These are phyloP conservation scores for Tribolium castaneum DNA, from an alignment of 1,140 invertebrate genomes.

Conservation along the genomic window DNA sequence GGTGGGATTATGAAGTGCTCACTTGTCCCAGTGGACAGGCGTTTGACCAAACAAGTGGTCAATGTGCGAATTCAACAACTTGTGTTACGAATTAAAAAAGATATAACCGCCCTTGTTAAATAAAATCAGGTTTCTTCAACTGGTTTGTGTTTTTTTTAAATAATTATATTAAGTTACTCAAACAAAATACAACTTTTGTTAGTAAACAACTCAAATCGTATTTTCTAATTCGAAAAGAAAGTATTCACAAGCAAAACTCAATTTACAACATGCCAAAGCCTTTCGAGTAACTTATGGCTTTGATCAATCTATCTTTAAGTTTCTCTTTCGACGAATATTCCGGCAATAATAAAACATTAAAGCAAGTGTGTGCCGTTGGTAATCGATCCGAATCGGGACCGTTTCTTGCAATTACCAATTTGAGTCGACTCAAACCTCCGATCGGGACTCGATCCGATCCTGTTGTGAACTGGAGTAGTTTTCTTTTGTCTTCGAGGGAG, in stretches of 20 bases:
- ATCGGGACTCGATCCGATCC: conserved; percentile 96
- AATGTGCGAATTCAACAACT: background rate
- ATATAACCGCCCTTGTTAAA: background rate
- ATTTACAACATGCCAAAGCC: conserved; percentile 86
- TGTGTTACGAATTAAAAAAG: background rate
- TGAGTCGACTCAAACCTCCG: conserved; percentile 88
- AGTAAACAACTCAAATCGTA: conserved; percentile 34
- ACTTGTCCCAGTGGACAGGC: conserved; percentile 25
- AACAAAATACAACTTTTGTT: conserved; percentile 36
- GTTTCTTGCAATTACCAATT: conserved; percentile 84
- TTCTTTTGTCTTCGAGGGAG: conserved; percentile 85
- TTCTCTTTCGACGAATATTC: conserved; percentile 88
- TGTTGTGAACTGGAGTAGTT: conserved; percentile 92
- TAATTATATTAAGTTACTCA: conserved; percentile 30
- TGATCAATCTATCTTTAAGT: conserved; percentile 85
- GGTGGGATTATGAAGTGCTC: background rate
- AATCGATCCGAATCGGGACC: conserved; percentile 83
- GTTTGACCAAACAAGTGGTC: background rate
- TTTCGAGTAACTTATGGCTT: conserved; percentile 91
- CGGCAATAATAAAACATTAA: conserved; percentile 94
- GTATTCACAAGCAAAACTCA: conserved; percentile 28
- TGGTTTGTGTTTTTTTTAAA: background rate
- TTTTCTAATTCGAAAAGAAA: conserved; percentile 12
- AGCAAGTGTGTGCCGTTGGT: conserved; percentile 93
- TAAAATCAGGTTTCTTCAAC: background rate